Conservation (phyloP, 2,113 vertebrate genomes). For the Raphicerus campestris region DNA sequence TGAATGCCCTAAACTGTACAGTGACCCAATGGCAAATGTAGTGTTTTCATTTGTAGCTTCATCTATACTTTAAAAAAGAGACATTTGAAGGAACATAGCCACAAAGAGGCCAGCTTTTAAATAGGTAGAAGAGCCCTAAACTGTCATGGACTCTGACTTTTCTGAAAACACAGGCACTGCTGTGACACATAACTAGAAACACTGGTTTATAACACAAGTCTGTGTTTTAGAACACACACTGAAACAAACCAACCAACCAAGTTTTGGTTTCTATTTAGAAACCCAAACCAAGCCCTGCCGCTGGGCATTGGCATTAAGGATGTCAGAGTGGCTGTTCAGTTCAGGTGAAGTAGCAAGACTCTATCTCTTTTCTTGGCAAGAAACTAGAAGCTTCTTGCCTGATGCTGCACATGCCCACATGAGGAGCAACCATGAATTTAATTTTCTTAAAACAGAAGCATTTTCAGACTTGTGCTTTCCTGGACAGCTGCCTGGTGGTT, state of each 20-base stretch:
- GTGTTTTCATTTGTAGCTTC: background rate
- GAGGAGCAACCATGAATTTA: constrained; percentile 34
- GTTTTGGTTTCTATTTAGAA: background rate
- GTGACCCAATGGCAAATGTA: background rate
- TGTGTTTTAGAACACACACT: constrained; percentile 63
- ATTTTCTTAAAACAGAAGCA: constrained; percentile 75
- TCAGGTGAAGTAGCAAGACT: background rate
- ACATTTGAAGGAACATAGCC: background rate
- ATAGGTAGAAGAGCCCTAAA: background rate
- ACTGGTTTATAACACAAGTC: constrained; percentile 65
- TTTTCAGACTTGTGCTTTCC: constrained; percentile 76
- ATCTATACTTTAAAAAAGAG: background rate
- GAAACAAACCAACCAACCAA: constrained; percentile 17
- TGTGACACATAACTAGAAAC: constrained; percentile 51
- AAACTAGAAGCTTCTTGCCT: constrained; percentile 17
- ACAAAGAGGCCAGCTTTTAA: background rate
- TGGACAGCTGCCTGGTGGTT: constrained; percentile 72
- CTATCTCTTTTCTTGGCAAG: background rate
- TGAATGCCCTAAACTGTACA: background rate
- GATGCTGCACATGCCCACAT: constrained; percentile 3
- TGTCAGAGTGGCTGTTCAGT: background rate
- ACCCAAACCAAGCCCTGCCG: constrained; percentile 15
- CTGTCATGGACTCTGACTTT: background rate
- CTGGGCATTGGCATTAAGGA: background rate
- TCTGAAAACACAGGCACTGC: background rate